phyloP scores from a whole-genome alignment of 2,888 invertebrate species.

The Conistra vaccinii region DNA sequence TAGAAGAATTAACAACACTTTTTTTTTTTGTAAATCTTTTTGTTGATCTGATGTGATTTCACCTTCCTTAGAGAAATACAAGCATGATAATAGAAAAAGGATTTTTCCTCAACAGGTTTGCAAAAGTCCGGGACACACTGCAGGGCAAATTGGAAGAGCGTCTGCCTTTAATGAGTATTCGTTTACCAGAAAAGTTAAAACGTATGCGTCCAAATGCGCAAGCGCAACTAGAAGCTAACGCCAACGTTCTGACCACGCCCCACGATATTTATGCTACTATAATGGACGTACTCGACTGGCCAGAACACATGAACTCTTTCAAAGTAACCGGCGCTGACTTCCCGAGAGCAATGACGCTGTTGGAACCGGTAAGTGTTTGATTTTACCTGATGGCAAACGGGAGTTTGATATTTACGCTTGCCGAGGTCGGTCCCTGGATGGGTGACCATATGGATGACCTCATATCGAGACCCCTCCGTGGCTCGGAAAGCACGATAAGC shows the following conservation, averaged over 20 bases:
- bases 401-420: not conserved
- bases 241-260: conserved; percentile 94
- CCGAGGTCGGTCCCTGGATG: not conserved
- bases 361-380: conserved; percentile 89
- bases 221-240: conserved; percentile 92
- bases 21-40: no score
- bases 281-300: conserved; percentile 91
- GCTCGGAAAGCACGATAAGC: not conserved
- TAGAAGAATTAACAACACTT: no score
- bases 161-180: conserved; percentile 95
- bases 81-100: not conserved
- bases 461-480: not conserved
- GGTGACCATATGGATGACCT: not conserved
- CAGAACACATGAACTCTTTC: conserved; percentile 76
- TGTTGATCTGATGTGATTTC: no score
- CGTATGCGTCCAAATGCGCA: conserved; percentile 91
- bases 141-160: conserved; percentile 98
- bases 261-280: conserved; percentile 95
- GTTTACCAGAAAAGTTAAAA: conserved; percentile 93
- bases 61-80: not conserved
- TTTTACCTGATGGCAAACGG: not conserved
- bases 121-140: conserved; percentile 94
- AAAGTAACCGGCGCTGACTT: conserved; percentile 87
- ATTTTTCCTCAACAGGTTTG: conserved; percentile 91
- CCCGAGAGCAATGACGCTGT: conserved; percentile 91